Conservation (phyloP, 1,140 invertebrate species). For the Chironomus tepperi region DNA sequence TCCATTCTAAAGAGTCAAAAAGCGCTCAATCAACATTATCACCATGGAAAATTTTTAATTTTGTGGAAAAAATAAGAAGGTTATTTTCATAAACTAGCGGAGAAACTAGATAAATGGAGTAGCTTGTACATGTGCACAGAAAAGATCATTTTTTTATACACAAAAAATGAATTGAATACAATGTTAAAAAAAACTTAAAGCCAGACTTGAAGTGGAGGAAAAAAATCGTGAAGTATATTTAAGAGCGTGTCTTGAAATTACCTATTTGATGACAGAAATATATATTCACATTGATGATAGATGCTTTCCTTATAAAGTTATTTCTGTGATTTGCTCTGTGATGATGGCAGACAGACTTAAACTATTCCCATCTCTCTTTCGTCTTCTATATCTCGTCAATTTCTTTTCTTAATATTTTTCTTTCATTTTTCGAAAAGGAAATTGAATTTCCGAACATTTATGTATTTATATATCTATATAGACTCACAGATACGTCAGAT, state of each 20-base stretch:
- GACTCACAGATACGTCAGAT: too few relatives aligned
- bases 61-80: too few relatives aligned
- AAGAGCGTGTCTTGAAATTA: slow-evolving; percentile 19
- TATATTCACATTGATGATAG: background rate
- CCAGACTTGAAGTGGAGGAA: background rate
- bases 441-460: slow-evolving; percentile 3
- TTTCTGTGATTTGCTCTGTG: slow-evolving; percentile 1
- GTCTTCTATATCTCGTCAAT: slow-evolving; percentile 2
- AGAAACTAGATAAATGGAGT: too few relatives aligned
- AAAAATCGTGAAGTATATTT: background rate
- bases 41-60: too few relatives aligned
- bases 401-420: background rate
- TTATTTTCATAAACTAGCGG: too few relatives aligned
- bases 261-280: slow-evolving; percentile 22
- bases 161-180: background rate
- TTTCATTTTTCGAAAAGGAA: background rate
- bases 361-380: background rate
- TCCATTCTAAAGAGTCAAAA: too few relatives aligned
- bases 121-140: too few relatives aligned
- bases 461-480: background rate
- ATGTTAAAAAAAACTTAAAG: background rate
- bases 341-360: slow-evolving; percentile 1
- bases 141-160: background rate
- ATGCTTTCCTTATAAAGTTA: slow-evolving; percentile 22
- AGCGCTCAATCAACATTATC: too few relatives aligned